These are phyloP conservation scores for Agriopis leucophaearia DNA, from an alignment of 2,888 invertebrate species.

Conservation along the genomic window DNA sequence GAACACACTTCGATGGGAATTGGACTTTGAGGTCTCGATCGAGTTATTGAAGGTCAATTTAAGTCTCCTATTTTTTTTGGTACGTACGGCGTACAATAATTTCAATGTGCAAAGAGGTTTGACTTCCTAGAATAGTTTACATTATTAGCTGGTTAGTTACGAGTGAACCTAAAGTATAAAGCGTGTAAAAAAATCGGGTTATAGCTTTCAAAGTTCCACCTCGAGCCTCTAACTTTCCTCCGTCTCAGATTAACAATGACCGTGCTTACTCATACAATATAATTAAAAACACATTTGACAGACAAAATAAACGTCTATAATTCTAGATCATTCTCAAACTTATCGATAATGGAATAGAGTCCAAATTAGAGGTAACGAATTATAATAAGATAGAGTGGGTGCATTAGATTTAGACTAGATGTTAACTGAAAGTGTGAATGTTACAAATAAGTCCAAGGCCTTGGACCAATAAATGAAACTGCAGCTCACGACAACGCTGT, in stretches of 20 bases:
- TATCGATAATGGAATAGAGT: not conserved
- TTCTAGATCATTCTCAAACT: not conserved
- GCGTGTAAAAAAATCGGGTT: not conserved
- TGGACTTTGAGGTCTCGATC: too few species aligned
- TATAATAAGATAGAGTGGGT: conserved; percentile 8
- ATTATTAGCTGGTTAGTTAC: too few species aligned
- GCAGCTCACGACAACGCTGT: conserved; percentile 8
- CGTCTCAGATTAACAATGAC: not conserved
- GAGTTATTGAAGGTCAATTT: too few species aligned
- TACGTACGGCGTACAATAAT: too few species aligned
- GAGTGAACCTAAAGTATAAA: too few species aligned
- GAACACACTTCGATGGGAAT: too few species aligned
- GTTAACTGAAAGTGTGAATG: conserved; percentile 15
- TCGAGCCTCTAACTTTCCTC: conserved; percentile 6
- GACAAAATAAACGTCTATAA: not conserved
- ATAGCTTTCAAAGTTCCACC: not conserved
- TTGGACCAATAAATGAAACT: conserved; percentile 7
- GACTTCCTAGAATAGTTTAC: too few species aligned
- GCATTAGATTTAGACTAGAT: conserved; percentile 18
- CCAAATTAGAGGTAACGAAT: not conserved
- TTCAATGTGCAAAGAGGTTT: too few species aligned
- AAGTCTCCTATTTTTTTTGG: too few species aligned
- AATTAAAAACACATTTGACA: conserved; percentile 7
- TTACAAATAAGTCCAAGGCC: conserved; percentile 16
- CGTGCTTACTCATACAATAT: conserved; percentile 1